These are phyloP conservation scores for Cotesia typhae DNA, from an alignment of 1,140 invertebrate species.

Conservation along the genomic window DNA sequence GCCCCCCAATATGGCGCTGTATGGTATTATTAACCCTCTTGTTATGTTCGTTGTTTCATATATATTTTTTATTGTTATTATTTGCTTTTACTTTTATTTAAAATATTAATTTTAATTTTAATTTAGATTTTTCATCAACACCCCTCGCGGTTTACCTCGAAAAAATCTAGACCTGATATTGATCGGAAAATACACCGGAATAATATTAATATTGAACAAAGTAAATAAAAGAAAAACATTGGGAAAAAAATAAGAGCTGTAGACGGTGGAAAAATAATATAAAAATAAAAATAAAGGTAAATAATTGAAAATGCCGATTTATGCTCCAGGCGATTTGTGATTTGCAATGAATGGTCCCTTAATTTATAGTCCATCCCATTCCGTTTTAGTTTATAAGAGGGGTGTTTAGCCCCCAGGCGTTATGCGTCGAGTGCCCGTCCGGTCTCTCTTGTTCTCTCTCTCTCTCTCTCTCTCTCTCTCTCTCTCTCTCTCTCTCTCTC, in stretches of 20 bases:
- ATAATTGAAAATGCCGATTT: constrained; percentile 6
- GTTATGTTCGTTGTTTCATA: not conserved
- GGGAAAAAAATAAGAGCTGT: too few relatives aligned
- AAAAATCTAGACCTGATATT: constrained; percentile 7
- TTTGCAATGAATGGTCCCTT: constrained; percentile 29
- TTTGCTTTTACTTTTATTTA: not conserved
- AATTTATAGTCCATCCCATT: constrained; percentile 19
- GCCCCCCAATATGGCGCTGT: not conserved
- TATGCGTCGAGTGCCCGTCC: constrained; percentile 22
- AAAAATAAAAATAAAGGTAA: not conserved
- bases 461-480: too few relatives aligned
- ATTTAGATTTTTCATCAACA: too few relatives aligned
- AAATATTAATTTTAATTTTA: not conserved
- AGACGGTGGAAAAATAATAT: not conserved
- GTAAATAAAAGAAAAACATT: too few relatives aligned
- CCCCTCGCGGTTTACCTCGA: not conserved
- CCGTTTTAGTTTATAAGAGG: not conserved
- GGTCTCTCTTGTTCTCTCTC: too few relatives aligned
- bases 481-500: too few relatives aligned
- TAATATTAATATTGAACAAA: not conserved
- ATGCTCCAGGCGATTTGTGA: constrained; percentile 14
- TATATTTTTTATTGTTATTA: not conserved
- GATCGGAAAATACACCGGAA: not conserved
- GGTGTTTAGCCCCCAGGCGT: constrained; percentile 25
- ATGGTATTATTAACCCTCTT: constrained; percentile 10